phyloP scores from a whole-genome alignment of 2,888 invertebrate genomes.

The Drosophila dives region DNA sequence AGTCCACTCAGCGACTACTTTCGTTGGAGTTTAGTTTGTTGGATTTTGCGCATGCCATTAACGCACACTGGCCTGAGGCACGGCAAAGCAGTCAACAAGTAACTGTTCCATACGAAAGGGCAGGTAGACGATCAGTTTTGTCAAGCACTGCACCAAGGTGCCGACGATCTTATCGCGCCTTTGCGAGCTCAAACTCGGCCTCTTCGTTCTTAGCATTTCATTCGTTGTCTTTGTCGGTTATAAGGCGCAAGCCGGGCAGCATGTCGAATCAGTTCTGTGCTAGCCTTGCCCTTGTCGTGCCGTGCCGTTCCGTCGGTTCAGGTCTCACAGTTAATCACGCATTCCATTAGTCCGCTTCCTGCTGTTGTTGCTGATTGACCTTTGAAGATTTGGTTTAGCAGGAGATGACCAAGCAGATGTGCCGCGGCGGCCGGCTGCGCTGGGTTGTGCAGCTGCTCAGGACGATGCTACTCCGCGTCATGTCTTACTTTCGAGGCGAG shows the following conservation, averaged over 20 bases:
- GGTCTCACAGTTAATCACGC: constrained; percentile 24
- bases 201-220: constrained; percentile 35
- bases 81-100: constrained; percentile 26
- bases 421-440: constrained; percentile 47
- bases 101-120: constrained; percentile 20
- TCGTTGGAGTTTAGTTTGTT: constrained; percentile 42
- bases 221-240: constrained; percentile 51
- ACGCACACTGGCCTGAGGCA: constrained; percentile 47
- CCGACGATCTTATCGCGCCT: constrained; percentile 49
- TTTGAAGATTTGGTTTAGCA: constrained; percentile 8
- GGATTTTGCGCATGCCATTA: constrained; percentile 55
- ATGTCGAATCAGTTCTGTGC: constrained; percentile 68
- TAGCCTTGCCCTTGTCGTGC: constrained; percentile 70
- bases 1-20: constrained; percentile 57
- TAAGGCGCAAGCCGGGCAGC: constrained; percentile 61
- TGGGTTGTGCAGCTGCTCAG: constrained; percentile 65
- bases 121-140: constrained; percentile 57
- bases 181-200: constrained; percentile 26
- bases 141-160: constrained; percentile 49
- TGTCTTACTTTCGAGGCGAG: constrained; percentile 42
- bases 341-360: constrained; percentile 10
- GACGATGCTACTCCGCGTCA: constrained; percentile 51
- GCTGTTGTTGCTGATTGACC: constrained; percentile 10
- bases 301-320: constrained; percentile 27
- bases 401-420: constrained; percentile 53